phyloP scores from a whole-genome alignment of 2,113 vertebrate species.

The Prunella himalayana region DNA sequence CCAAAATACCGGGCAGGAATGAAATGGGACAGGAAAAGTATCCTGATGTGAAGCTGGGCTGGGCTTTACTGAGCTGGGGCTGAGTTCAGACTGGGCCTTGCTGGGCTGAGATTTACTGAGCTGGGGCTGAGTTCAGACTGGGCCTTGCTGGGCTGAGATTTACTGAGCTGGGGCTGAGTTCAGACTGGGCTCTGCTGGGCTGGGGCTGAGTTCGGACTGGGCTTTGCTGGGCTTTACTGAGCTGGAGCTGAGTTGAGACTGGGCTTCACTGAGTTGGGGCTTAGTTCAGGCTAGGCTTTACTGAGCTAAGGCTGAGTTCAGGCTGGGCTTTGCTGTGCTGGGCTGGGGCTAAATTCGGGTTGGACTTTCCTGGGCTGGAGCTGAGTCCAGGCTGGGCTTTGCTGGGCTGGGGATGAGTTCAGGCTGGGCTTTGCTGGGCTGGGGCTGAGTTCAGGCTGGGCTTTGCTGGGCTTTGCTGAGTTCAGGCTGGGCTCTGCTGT shows the following conservation, averaged over 20 bases:
- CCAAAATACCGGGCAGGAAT: rapidly evolving
- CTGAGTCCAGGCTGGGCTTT: too few relatives aligned
- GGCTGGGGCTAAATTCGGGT: too few relatives aligned
- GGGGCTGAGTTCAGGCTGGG: neutral
- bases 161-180: too few relatives aligned
- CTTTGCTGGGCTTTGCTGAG: neutral
- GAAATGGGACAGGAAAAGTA: neutral
- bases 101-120: too few relatives aligned
- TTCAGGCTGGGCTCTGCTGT: neutral
- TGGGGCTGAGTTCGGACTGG: neutral
- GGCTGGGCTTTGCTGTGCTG: too few relatives aligned
- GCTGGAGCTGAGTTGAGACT: too few relatives aligned
- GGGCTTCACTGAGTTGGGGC: too few relatives aligned
- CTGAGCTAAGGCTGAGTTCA: neutral
- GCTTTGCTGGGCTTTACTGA: neutral
- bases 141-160: neutral
- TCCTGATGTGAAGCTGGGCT: neutral
- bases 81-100: neutral
- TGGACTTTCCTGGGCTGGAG: neutral
- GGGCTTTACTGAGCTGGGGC: neutral
- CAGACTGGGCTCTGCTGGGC: neutral
- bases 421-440: neutral
- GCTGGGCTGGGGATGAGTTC: neutral
- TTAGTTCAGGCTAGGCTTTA: neutral
- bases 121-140: too few relatives aligned